A percentile compares a stretch with the other conserved stretches of the same genome.
These are phyloP conservation scores for Sus cebifrons DNA, from an alignment of 2,797 vertebrate genomes.

Conservation along the genomic window DNA sequence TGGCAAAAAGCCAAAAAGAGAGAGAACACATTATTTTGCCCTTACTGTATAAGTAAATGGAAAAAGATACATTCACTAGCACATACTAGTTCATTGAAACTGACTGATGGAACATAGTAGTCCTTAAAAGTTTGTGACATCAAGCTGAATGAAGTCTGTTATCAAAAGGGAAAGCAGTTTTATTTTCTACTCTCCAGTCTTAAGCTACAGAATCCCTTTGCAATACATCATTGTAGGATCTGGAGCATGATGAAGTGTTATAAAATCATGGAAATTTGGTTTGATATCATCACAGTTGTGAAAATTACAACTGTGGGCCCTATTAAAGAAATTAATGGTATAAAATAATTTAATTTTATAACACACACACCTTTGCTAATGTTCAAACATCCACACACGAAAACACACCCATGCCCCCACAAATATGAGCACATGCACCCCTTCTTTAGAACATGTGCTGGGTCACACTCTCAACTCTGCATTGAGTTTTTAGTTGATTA, in stretches of 20 bases:
- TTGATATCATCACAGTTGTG: constrained; percentile 22
- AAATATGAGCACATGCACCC: constrained; percentile 58
- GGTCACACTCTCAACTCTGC: constrained; percentile 80
- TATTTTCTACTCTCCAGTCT: not conserved
- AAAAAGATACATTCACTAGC: not conserved
- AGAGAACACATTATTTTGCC: not conserved
- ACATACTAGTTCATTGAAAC: constrained; percentile 24
- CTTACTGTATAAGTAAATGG: not conserved
- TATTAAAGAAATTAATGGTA: constrained; percentile 45
- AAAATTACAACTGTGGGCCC: not conserved
- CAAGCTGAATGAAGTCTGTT: not conserved
- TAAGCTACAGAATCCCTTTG: constrained; percentile 28
- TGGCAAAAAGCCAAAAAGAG: too few relatives aligned
- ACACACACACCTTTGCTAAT: constrained; percentile 18
- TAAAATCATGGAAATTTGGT: not conserved
- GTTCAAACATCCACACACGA: constrained; percentile 24
- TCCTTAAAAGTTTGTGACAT: not conserved
- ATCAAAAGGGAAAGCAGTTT: not conserved
- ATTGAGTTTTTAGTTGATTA: constrained; percentile 83
- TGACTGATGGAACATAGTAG: constrained; percentile 36
- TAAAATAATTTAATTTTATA: not conserved
- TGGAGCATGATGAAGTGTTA: not conserved
- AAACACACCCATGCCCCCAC: constrained; percentile 7
- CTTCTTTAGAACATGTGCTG: constrained; percentile 68
- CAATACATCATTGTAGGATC: not conserved